Evolutionary conservation across 1,140 invertebrate genomes (phyloP).

Genomic region (Lamellibrachia luymesi): DNA sequence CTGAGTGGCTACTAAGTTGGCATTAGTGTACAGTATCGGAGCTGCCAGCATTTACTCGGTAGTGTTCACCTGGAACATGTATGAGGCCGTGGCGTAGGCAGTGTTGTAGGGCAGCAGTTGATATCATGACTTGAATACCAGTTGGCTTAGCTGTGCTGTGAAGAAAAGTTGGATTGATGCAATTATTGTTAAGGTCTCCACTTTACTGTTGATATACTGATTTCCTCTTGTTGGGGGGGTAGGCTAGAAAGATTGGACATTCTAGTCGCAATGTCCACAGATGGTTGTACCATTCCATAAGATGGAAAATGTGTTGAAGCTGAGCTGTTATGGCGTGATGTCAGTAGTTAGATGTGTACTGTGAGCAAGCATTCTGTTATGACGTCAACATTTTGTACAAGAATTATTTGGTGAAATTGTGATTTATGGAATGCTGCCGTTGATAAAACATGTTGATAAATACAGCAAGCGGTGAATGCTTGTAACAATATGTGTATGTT

Average conservation of each 20-base stretch:
- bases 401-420: not conserved
- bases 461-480: not conserved
- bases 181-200: not conserved
- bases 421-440: not conserved
- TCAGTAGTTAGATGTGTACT: not conserved
- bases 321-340: not conserved
- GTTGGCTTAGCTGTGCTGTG: not conserved
- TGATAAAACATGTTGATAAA: not conserved
- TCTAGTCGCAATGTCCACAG: not conserved
- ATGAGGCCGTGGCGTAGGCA: too few relatives aligned
- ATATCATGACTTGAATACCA: not conserved
- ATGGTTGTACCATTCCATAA: not conserved
- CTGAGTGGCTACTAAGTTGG: not conserved
- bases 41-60: not conserved
- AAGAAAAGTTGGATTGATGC: not conserved
- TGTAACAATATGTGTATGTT: not conserved
- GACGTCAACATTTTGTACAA: not conserved
- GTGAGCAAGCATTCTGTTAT: not conserved
- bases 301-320: not conserved
- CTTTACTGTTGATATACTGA: not conserved
- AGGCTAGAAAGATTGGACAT: not conserved
- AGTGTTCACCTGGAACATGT: not conserved
- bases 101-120: not conserved
- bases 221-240: not conserved
- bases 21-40: conserved; percentile 1